A percentile compares a stretch with the other conserved stretches of the same genome.
phyloP scores from a whole-genome alignment of 2,888 invertebrate genomes.

The Lasius fuliginosus region DNA sequence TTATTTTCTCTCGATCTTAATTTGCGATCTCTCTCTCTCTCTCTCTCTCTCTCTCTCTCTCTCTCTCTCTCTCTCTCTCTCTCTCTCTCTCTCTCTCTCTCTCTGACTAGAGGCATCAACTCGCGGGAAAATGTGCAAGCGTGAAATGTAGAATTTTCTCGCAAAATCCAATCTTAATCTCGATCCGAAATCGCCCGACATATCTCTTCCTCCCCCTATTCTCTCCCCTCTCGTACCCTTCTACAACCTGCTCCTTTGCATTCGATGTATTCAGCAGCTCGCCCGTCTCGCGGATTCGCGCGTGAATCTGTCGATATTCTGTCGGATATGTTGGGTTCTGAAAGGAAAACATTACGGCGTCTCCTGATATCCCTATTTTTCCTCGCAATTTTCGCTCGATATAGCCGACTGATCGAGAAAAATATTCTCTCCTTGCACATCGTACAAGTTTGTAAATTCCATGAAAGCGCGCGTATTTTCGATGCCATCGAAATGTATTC shows the following conservation, averaged over 20 bases:
- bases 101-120: background rate
- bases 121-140: background rate
- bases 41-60: conserved; percentile 30
- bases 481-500: conserved; percentile 23
- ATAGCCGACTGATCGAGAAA: conserved; percentile 33
- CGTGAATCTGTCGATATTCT: conserved; percentile 53
- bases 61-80: conserved; percentile 30
- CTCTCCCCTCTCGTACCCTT: background rate
- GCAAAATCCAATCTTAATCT: conserved; percentile 46
- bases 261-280: conserved; percentile 37
- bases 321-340: conserved; percentile 23
- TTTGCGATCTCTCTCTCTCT: conserved; percentile 6
- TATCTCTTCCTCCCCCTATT: background rate
- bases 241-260: conserved; percentile 29
- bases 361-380: conserved; percentile 52
- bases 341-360: conserved; percentile 47
- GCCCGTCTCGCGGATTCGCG: conserved; percentile 48
- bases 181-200: conserved; percentile 31
- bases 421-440: conserved; percentile 33
- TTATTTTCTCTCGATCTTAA: conserved; percentile 17
- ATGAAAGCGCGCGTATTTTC: conserved; percentile 18
- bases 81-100: conserved; percentile 29
- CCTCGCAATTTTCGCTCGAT: conserved; percentile 24
- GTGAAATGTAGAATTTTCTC: conserved; percentile 43
- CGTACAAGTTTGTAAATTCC: conserved; percentile 42